Evolutionary conservation across 2,797 vertebrate genomes (phyloP), one percentile per base, ranked within the genome.

Genomic region (Pseudochirops cupreus): DNA sequence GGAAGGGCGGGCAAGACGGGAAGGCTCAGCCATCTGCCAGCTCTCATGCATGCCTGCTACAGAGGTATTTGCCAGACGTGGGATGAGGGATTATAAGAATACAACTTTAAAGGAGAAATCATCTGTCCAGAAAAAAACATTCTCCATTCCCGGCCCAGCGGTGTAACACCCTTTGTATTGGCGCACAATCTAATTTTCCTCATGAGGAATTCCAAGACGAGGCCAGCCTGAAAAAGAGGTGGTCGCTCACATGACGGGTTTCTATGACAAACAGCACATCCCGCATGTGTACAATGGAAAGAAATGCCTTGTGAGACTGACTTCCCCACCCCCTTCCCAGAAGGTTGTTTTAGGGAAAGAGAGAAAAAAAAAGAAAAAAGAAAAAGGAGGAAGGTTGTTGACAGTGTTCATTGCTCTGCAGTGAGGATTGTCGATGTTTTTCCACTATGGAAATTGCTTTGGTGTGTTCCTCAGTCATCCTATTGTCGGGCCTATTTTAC

Each of bases 61-160:
- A 87, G 74, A 87, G 74, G 74, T 87, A 87, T 87, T 50, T 87
- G 39, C 39, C 6, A 87, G 74, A 46, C 21, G 33, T 50, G 74
- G 74, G 74, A 87, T 46, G 74, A 82, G 74, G 74, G 74, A 87
- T 87, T 46, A 87, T 87, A 87, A 87, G 74, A 87, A 87, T 46
- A 82, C 74, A 46, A 50, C 74, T 50, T 87, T 87, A 87, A 87
- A 87, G 39, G 74, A 39, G 9, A 87, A 87, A 50, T 87, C 74
- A 87, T 87, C 74, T 87, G 39, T 87, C 74, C 74, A 87, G 74
- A 87, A 87, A 87, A 82, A 87, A 82, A 46, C 67, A 50, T 87
- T 87, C 52, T 87, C 21, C 39, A 7, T 9, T 4, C 50, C 62
- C 0, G 0, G n/a, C 16, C 11, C 0, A 0, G 74, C 26, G 39